Evolutionary conservation across 2,113 vertebrate species (phyloP), one percentile per base, ranked within the genome.

Genomic region (Calyptomena viridis): DNA sequence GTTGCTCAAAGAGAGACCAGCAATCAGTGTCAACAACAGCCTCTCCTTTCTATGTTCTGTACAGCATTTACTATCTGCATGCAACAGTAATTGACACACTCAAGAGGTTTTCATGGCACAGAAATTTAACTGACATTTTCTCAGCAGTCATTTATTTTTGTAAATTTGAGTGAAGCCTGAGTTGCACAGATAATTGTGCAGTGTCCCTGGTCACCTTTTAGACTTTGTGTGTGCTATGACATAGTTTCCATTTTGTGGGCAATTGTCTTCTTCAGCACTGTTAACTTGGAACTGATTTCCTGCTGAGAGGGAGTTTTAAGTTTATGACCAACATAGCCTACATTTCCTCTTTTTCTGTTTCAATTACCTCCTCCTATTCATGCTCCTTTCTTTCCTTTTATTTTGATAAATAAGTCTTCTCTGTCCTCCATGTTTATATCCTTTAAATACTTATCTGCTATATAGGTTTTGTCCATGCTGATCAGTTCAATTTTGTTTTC

Each of bases 51-150:
- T 76, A 0, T 93, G 85, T 83, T 58, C 59, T 77, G 75, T 66
- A 24, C 17, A 83, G 47, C 12, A 11, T 81, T 93, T 92, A 87
- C 76, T 84, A 2, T 78, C 64, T 81, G 56, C 20, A 6, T 31
- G 55, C 0, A 0, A 16, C 64, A 60, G 35, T 53, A 71, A 81
- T 28, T 60, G 79, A 66, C 46, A 71, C 21, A n/a, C 64, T 84
- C 1, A 0, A 83, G 66, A 92, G 56, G 73, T 89, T 94, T 93
- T 86, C 84, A 56, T 64, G 73, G 76, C 2, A 33, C 64, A 44
- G 64, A 84, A 89, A 92, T 90, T 89, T 75, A 84, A 67, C 80
- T 84, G 83, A 40, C 62, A n/a, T 92, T 84, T 90, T 75, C 80
- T 71, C 60, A 77, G 68, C 2, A 4, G 59, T 18, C 73, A 30